phyloP scores from a whole-genome alignment of 1,140 invertebrate genomes.

The Diabrotica virgifera region DNA sequence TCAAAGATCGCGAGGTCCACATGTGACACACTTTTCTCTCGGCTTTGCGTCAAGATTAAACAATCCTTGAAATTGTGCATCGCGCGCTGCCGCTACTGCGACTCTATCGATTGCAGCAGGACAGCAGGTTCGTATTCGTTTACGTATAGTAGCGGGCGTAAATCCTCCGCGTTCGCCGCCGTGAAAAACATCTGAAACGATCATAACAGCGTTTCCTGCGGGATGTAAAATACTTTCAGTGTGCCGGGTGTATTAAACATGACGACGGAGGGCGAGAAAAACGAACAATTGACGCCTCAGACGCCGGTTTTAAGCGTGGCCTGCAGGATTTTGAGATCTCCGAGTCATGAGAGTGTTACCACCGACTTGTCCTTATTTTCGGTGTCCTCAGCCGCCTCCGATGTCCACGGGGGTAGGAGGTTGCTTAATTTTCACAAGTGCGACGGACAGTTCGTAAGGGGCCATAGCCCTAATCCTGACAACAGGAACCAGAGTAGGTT shows the following conservation, averaged over 20 bases:
- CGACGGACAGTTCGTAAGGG: slow-evolving; percentile 55
- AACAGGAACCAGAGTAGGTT: slow-evolving; percentile 47
- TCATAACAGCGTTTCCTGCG: slow-evolving; percentile 1
- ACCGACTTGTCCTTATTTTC: slow-evolving; percentile 79
- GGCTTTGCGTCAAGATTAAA: slow-evolving; percentile 9
- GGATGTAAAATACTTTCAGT: background rate
- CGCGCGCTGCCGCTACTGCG: slow-evolving; percentile 8
- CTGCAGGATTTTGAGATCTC: slow-evolving; percentile 69
- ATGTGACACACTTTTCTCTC: slow-evolving; percentile 16
- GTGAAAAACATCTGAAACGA: slow-evolving; percentile 12
- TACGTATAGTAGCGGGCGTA: background rate
- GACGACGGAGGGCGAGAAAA: slow-evolving; percentile 26
- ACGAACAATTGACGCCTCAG: slow-evolving; percentile 46
- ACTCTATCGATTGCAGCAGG: slow-evolving; percentile 14
- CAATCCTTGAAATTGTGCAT: slow-evolving; percentile 14
- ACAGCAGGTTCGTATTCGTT: background rate
- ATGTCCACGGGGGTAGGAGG: slow-evolving; percentile 54
- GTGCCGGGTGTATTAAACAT: slow-evolving; percentile 9
- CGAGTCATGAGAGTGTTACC: slow-evolving; percentile 78
- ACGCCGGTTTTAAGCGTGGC: slow-evolving; percentile 53
- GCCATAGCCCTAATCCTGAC: slow-evolving; percentile 70
- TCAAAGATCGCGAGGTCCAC: background rate
- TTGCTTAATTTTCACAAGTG: slow-evolving; percentile 57
- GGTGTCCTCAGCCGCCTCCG: slow-evolving; percentile 70
- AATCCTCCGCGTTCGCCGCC: background rate